phyloP scores from a whole-genome alignment of 2,113 vertebrate species.

The Oncorhynchus tshawytscha region DNA sequence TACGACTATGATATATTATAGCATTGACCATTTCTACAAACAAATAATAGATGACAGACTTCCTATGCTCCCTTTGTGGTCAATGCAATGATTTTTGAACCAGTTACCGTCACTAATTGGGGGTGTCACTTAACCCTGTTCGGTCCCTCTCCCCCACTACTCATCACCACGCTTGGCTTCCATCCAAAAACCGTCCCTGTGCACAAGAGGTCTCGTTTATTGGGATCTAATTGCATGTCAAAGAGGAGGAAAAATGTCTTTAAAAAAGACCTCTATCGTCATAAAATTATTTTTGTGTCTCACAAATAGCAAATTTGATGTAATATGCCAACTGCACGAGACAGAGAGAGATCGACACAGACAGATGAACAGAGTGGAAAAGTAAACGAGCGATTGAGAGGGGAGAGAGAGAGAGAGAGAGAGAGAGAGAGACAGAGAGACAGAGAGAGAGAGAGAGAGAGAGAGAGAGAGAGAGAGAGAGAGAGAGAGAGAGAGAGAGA shows the following conservation, averaged over 20 bases:
- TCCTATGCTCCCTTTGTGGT: neutral
- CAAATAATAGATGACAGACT: neutral
- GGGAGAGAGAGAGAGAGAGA: conserved; percentile 2
- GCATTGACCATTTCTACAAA: neutral
- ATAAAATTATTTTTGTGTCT: neutral
- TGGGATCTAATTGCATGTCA: conserved; percentile 10
- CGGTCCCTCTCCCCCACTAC: neutral
- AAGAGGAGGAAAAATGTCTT: neutral
- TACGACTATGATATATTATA: neutral
- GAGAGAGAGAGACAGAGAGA: conserved; percentile 1
- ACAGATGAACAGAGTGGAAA: conserved; percentile 14
- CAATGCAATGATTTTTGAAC: conserved; percentile 5
- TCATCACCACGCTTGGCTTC: neutral
- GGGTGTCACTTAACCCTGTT: conserved; percentile 3
- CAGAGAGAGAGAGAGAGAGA: neutral
- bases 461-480: conserved; percentile 13
- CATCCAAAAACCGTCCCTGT: neutral
- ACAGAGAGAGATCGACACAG: neutral
- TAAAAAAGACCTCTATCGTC: conserved; percentile 1
- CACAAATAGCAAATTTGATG: neutral
- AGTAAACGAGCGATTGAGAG: neutral
- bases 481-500: neutral
- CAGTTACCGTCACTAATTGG: neutral
- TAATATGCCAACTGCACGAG: neutral
- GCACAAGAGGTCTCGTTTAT: neutral